Base-by-base conservation (phyloP, 1,140 invertebrate species). In the Drosophila biarmipes region DNA sequence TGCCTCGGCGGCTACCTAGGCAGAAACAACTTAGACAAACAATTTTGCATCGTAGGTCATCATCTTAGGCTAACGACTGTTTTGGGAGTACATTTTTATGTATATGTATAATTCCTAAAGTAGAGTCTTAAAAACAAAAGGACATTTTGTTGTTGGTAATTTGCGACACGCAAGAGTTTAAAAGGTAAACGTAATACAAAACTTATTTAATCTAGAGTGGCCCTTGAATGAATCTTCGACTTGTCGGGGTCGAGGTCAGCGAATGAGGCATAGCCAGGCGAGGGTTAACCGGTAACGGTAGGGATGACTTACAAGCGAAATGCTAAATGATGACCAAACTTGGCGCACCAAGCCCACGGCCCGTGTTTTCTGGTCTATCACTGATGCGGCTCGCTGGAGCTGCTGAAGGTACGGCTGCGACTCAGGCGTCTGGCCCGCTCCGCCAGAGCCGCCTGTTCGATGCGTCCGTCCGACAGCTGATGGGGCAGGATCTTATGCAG, bases 401-500 rank as follows among this genome's bases (percentile, higher is more conserved):
- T 85, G 55, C 90, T 91, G 29, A 91, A 87, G 15, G 90, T 91
- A 10, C 86, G 85, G 51, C 86, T 90, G 29, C 85, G 85, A 55
- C 85, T 91, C n/a, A 90, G 62, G 7, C 90, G 73, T 10, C 73
- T 71, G 11, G 86, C 71, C 6, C 80, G 85, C 27, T 76, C 90
- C 0, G 67, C 85, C 31, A 90, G 57, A 0, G 62, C 84, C 21
- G 76, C 80, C 40, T 82, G 68, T 37, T 91, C 90, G 15, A 53
- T 80, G 5, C 75, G 85, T 27, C 82, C 87, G 40, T 91, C 73
- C 6, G 58, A 63, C 24, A 89, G 40, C 24, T 79, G 64, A 3
- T 82, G 75, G 7, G 90, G 90, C 7, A 91, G 71, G 29, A 91
- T 84, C 6, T 84, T 56, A 19, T 84, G 69, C 15, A 91, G 49